Evolutionary conservation across 1,140 invertebrate genomes (phyloP).

Genomic region (Trichonephila inaurata): DNA sequence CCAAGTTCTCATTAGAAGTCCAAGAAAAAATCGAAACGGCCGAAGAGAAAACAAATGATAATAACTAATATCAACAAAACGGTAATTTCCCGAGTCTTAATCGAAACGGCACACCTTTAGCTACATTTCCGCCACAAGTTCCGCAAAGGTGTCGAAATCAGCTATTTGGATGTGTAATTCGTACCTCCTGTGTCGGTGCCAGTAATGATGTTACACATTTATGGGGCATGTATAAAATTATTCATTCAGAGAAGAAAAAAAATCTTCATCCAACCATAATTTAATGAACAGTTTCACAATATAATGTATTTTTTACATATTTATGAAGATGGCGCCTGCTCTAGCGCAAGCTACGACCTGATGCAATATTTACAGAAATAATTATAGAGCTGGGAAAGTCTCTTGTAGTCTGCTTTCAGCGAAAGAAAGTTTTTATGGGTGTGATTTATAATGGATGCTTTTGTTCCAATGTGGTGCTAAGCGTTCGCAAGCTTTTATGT

Average conservation of each 20-base stretch:
- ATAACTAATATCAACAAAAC: not conserved
- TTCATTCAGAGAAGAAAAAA: not conserved
- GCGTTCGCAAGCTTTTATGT: too few relatives aligned
- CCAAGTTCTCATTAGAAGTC: not conserved
- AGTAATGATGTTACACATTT: not conserved
- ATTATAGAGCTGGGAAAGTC: too few relatives aligned
- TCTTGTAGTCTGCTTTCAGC: too few relatives aligned
- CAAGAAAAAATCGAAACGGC: not conserved
- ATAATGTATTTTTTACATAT: not conserved
- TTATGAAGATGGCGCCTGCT: not conserved
- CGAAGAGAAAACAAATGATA: not conserved
- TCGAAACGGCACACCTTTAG: conserved; percentile 3
- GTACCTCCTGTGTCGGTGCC: not conserved
- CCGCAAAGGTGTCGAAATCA: not conserved
- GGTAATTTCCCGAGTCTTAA: not conserved
- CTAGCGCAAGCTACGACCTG: too few relatives aligned
- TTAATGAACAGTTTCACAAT: conserved; percentile 1
- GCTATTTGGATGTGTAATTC: not conserved
- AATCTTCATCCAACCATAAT: not conserved
- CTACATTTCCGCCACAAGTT: not conserved
- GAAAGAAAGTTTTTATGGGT: too few relatives aligned
- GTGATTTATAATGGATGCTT: too few relatives aligned
- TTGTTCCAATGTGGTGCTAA: too few relatives aligned
- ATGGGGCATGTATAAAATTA: not conserved
- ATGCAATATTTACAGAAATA: too few relatives aligned